These are phyloP conservation scores for Ormyrus labotus DNA, from an alignment of 2,888 invertebrate genomes.

Conservation along the genomic window DNA sequence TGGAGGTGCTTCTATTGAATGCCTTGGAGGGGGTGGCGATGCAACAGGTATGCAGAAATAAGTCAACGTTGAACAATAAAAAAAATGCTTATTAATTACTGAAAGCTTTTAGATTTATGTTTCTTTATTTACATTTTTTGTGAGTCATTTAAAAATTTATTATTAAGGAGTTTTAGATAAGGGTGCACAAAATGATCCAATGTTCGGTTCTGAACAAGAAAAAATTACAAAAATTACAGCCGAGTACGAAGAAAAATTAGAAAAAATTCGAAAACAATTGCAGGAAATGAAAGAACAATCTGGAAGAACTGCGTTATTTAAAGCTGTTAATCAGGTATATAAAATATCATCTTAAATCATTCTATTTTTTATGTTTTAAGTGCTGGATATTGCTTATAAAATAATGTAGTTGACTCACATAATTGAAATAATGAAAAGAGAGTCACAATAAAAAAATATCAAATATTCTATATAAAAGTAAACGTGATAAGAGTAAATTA, in stretches of 20 bases:
- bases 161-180: slow-evolving; percentile 31
- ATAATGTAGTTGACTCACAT: neutral
- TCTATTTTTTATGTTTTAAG: slow-evolving; percentile 27
- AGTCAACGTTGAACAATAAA: neutral
- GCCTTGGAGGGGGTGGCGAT: slow-evolving; percentile 56
- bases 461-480: neutral
- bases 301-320: slow-evolving; percentile 49
- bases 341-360: neutral
- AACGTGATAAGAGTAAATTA: too few relatives aligned
- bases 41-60: slow-evolving; percentile 21
- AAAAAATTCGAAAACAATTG: slow-evolving; percentile 59
- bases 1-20: slow-evolving; percentile 61
- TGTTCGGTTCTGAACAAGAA: slow-evolving; percentile 40
- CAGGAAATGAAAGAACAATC: slow-evolving; percentile 58
- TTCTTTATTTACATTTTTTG: neutral
- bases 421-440: neutral
- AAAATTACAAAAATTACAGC: slow-evolving; percentile 50
- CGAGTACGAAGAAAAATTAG: slow-evolving; percentile 61
- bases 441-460: neutral
- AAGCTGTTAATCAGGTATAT: slow-evolving; percentile 65
- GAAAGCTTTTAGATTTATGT: neutral
- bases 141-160: neutral
- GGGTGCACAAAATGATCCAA: slow-evolving; percentile 4
- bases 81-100: neutral
- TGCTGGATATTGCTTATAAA: slow-evolving; percentile 38